A percentile compares a stretch with the other conserved stretches of the same genome.
These are phyloP conservation scores for Cerceris ruficornis DNA, from an alignment of 2,888 invertebrate genomes.

Conservation along the genomic window DNA sequence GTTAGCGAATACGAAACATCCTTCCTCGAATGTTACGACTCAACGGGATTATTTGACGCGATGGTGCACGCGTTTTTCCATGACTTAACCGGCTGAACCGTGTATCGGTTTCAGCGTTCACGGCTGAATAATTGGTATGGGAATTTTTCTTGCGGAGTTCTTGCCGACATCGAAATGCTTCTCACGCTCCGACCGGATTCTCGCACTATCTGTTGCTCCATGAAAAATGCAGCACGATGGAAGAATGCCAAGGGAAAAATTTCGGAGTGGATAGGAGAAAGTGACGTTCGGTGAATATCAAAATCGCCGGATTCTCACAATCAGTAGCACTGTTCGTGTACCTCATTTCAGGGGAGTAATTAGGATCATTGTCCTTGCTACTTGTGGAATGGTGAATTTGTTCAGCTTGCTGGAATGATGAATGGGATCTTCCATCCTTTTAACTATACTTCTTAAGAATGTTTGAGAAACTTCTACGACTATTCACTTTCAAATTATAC, in stretches of 20 bases:
- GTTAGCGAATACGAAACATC: no score
- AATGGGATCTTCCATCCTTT: no score
- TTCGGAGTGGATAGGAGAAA: conserved; percentile 3
- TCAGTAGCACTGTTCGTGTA: background rate
- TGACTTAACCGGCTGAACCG: background rate
- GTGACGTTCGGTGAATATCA: conserved; percentile 16
- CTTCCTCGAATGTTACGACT: no score
- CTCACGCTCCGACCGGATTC: conserved; percentile 28
- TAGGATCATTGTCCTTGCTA: background rate
- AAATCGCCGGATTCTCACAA: conserved; percentile 23
- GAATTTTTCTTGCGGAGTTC: conserved; percentile 12
- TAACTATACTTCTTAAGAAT: no score
- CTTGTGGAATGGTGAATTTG: no score
- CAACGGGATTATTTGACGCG: no score
- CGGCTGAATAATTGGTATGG: conserved; percentile 10
- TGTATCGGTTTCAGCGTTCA: background rate
- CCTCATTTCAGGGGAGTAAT: background rate
- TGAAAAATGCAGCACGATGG: conserved; percentile 48
- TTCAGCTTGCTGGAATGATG: no score
- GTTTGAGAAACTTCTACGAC: no score
- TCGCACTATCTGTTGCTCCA: conserved; percentile 25
- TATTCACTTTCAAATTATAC: no score
- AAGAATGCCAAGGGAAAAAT: conserved; percentile 20
- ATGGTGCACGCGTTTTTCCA: no score
- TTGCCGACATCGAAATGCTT: conserved; percentile 11